Base-by-base conservation (phyloP, 2,888 invertebrate species). In the Hartigia nigra region DNA sequence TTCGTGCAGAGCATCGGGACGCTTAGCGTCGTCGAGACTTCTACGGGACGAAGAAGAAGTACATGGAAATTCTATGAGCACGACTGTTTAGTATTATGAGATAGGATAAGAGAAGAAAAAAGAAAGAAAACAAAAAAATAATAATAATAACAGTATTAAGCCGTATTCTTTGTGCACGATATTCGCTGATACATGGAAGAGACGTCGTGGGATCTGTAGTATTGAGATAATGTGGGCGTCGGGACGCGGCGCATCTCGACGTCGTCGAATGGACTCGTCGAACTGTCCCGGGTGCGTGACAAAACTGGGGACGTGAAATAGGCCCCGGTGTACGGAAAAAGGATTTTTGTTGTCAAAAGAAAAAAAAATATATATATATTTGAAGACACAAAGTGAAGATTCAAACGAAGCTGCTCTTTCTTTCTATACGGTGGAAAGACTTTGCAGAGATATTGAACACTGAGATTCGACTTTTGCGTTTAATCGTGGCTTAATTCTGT, bases 261-360 rank as follows among this genome's bases (percentile, higher is more conserved):
- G 72, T 32, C 72, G 72, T 72, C 72, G 72, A 34, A 72, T 31
- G 72, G 32, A 72, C 31, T 32, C 72, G 72, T 72, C 72, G 72
- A 31, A 31, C 31, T 31, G 31, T 72, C 32, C 32, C n/a, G 72
- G 55, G 9, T 55, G 55, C 55, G 55, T 55, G 55, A 55, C 55
- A 55, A 72, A 31, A 72, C 3, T 12, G 72, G 14, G 72, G 72
- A 72, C 72, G 72, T 32, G 23, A 55, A 23, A 5, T n/a, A 23
- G 23, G 55, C 55, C 23, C 55, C 9, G 23, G 23, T 23, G 2
- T 39, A 39, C 23, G 23, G 5, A 23, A 14, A 14, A 14, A 39
- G 14, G 5, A 39, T 23, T 55, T 55, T 55, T 3, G n/a, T 55
- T 23, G 23, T 9, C 9, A 5, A 3, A 5, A 35, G 4, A 35